A percentile compares a stretch with the other conserved stretches of the same genome.
Evolutionary conservation across 2,797 vertebrate species (phyloP).

Genomic region (Thunnus albacares): DNA sequence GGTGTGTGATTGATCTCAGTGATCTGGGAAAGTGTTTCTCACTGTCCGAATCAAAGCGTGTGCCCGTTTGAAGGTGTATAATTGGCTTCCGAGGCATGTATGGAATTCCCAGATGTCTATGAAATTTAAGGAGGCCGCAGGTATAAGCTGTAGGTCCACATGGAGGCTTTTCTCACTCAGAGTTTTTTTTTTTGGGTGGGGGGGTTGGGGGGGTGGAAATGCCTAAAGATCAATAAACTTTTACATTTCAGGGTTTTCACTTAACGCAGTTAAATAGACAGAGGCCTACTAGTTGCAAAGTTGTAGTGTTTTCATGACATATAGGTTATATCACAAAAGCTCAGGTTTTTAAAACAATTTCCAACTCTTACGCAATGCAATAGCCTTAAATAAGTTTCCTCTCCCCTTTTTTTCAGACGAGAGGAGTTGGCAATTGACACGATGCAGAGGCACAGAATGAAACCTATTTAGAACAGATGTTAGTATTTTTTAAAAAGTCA

Average conservation of each 20-base stretch:
- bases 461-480: constrained; percentile 97
- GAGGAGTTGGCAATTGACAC: constrained; percentile 89
- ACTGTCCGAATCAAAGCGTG: constrained; percentile 89
- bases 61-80: constrained; percentile 96
- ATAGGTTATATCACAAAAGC: not conserved
- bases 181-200: not conserved
- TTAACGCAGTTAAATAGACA: constrained; percentile 30
- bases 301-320: constrained; percentile 1
- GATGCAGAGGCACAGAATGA: constrained; percentile 92
- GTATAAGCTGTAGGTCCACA: constrained; percentile 84
- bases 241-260: constrained; percentile 12
- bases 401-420: constrained; percentile 64
- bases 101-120: constrained; percentile 99
- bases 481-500: constrained; percentile 91
- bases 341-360: constrained; percentile 1
- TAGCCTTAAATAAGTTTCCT: constrained; percentile 65
- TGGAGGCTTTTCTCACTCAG: constrained; percentile 63
- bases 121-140: constrained; percentile 92
- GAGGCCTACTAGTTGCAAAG: not conserved
- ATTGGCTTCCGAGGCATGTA: constrained; percentile 95
- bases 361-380: constrained; percentile 47
- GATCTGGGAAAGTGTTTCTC: constrained; percentile 86
- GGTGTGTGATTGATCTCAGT: constrained; percentile 64
- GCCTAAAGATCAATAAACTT: constrained; percentile 37
- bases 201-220: too few species aligned